Evolutionary conservation across 2,888 invertebrate genomes (phyloP), one percentile per base, ranked within the genome.

Genomic region (Listrodromus nycthemerus): DNA sequence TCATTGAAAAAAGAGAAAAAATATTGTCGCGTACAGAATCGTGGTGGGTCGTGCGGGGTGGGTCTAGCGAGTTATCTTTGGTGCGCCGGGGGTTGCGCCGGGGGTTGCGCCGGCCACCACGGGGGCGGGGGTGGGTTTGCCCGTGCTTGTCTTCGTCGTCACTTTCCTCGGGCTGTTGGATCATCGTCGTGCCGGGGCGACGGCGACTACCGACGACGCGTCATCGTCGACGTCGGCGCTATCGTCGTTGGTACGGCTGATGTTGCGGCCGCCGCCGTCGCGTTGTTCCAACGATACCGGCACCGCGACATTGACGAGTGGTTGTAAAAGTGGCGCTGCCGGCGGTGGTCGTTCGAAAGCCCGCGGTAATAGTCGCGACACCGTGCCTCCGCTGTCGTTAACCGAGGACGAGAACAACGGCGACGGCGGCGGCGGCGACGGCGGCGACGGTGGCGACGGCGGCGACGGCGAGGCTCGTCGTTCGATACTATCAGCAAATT

Each of bases 121-220:
- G 91, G 91, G 91, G 91, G 88, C 91, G 90, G 91, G 91, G 91
- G 91, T 91, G 91, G 91, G 89, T 83, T 87, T 90, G 87, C 90
- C 91, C 91, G 91, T 91, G 91, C 91, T 91, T 89, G 88, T 91
- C 90, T 89, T 91, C 89, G 90, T 91, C 89, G 89, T 91, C 90
- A 90, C 88, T 89, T 88, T 91, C 85, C 88, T 91, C 82, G 84
- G 84, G 79, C 79, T 82, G 82, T 70, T 79, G 75, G 84, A 76
- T 84, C 63, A 82, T 75, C 67, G 84, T 82, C 50, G 74, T 84
- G 85, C 86, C 86, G 84, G 86, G 83, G 87, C 88, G 89, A 89
- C 91, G 89, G 86, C 91, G 90, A 88, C 90, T 84, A 87, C 82
- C 77, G 86, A 86, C 75, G 84, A 85, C 82, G 83, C 77, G 78